Percentiles rank a stretch among this genome's conserved stretches.
Conservation (phyloP, 2,797 vertebrate species). For the Sebastes oblongus region DNA sequence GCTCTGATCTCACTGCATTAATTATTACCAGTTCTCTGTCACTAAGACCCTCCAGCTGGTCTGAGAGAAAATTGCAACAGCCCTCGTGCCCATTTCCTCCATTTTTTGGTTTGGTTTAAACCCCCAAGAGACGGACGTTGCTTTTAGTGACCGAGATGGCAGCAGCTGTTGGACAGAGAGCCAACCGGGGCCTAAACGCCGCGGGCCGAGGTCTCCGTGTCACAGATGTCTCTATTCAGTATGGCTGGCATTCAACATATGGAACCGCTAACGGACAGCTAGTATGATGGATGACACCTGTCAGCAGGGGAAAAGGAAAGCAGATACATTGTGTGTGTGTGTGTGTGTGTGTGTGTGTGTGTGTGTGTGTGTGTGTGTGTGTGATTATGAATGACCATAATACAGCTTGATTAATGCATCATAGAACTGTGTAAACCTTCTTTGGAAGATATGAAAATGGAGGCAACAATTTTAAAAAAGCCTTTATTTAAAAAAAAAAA, state of each 20-base stretch:
- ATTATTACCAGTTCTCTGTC: constrained; percentile 14
- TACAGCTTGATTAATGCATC: constrained; percentile 31
- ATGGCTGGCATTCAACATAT: constrained; percentile 75
- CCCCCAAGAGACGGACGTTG: constrained; percentile 42
- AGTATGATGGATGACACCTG: constrained; percentile 82
- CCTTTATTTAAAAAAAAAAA: neutral
- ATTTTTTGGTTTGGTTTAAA: constrained; percentile 22
- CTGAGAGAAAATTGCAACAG: constrained; percentile 19
- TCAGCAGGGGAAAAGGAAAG: constrained; percentile 60
- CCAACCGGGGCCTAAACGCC: constrained; percentile 30
- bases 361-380: neutral
- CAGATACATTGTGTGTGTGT: constrained; percentile 2
- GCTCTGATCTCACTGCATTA: constrained; percentile 38
- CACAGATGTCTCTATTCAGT: constrained; percentile 75
- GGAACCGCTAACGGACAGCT: constrained; percentile 75
- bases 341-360: neutral
- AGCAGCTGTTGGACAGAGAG: constrained; percentile 61
- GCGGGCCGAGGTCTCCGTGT: constrained; percentile 52
- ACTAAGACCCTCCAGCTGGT: constrained; percentile 53
- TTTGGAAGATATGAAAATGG: constrained; percentile 51
- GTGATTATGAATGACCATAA: constrained; percentile 31
- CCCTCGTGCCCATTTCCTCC: constrained; percentile 25
- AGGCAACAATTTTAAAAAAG: constrained; percentile 10
- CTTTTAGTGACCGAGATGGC: constrained; percentile 66
- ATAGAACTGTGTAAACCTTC: neutral